These are phyloP conservation scores for Luffia ferchaultella DNA, from an alignment of 2,888 invertebrate species.

Conservation along the genomic window DNA sequence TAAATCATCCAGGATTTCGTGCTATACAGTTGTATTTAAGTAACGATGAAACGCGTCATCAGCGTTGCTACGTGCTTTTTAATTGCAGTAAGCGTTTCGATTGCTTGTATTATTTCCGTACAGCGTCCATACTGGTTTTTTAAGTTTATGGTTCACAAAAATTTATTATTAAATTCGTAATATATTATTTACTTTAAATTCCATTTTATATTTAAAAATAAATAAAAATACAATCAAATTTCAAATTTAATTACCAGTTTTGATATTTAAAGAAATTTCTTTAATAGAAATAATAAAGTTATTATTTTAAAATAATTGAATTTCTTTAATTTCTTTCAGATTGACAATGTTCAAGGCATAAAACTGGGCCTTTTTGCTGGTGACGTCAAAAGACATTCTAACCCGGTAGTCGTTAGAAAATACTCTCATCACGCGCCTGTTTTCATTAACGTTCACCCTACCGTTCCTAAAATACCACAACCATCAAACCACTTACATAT, in stretches of 20 bases:
- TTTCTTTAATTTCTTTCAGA: constrained; percentile 27
- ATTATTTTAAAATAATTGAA: too few species aligned
- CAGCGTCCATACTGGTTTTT: too few species aligned
- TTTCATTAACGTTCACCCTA: constrained; percentile 27
- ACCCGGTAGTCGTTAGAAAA: constrained; percentile 28
- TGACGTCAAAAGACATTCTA: constrained; percentile 25
- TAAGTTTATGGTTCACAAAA: too few species aligned
- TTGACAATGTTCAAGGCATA: constrained; percentile 17
- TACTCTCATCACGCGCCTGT: constrained; percentile 28
- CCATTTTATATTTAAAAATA: too few species aligned
- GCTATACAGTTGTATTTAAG: not conserved
- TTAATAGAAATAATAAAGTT: too few species aligned
- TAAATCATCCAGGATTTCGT: not conserved
- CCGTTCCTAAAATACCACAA: not conserved
- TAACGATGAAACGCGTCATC: not conserved
- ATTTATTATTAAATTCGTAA: too few species aligned
- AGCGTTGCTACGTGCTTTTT: not conserved
- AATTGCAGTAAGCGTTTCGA: not conserved
- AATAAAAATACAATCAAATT: too few species aligned
- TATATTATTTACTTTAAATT: too few species aligned
- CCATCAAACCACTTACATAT: not conserved
- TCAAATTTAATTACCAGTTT: too few species aligned
- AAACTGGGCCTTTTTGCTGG: constrained; percentile 31
- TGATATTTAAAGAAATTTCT: too few species aligned
- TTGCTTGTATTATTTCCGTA: too few species aligned